Percentiles rank a stretch among this genome's conserved stretches.
phyloP scores from a whole-genome alignment of 2,113 vertebrate species.

The Malurus alboscapulatus region DNA sequence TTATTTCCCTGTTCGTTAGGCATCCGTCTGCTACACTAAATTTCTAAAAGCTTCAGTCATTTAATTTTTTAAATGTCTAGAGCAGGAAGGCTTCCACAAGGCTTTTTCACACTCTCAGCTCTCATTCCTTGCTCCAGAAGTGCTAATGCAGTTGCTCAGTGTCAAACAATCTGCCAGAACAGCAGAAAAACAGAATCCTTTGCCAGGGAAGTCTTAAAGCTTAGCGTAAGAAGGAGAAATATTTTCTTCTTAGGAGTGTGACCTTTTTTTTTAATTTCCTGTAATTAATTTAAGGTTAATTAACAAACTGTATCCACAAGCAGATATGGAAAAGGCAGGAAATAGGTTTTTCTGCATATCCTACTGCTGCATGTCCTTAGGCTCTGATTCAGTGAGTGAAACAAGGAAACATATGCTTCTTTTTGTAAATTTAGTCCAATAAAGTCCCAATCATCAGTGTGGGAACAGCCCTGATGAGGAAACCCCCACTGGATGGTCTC shows the following conservation, averaged over 20 bases:
- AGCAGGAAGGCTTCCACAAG: neutral
- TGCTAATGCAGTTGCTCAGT: neutral
- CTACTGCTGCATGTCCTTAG: neutral
- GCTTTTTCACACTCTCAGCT: neutral
- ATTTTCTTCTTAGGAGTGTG: neutral
- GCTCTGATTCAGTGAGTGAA: neutral
- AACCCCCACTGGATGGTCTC: rapidly evolving
- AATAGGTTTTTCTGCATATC: neutral
- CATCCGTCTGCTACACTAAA: neutral
- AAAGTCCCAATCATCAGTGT: neutral
- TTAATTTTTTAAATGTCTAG: neutral
- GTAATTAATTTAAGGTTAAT: neutral
- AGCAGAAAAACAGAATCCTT: neutral
- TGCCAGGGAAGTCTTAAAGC: neutral
- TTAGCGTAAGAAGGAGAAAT: neutral
- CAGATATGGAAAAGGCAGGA: neutral
- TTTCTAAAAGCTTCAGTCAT: neutral
- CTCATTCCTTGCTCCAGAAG: neutral
- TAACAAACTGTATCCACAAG: neutral
- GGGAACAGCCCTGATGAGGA: neutral
- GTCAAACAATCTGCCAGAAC: neutral
- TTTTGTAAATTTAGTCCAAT: neutral
- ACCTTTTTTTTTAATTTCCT: neutral
- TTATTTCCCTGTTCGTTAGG: neutral
- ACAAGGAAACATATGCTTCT: neutral